Evolutionary conservation across 2,113 vertebrate genomes (phyloP).

Genomic region (Illadopsis cleaveri): DNA sequence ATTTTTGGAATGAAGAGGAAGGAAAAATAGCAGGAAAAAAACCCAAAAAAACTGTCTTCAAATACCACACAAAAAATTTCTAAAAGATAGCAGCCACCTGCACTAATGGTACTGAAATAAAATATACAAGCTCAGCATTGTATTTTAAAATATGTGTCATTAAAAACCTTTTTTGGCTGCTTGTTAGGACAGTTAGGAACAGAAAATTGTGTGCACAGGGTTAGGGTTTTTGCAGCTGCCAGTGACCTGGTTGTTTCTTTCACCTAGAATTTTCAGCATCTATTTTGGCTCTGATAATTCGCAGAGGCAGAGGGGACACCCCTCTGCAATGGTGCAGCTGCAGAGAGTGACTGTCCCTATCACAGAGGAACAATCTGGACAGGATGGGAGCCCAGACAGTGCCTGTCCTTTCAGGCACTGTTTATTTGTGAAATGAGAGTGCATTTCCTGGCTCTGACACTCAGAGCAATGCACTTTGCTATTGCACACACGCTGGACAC

Average conservation of each 20-base stretch:
- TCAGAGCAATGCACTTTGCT: background rate
- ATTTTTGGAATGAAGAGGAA: background rate
- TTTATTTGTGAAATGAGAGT: background rate
- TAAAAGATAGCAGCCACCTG: background rate
- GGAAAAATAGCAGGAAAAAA: background rate
- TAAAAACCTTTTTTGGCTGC: background rate
- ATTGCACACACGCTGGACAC: background rate
- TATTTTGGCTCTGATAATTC: background rate
- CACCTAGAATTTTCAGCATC: background rate
- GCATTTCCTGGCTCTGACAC: background rate
- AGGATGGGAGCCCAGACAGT: fast-evolving
- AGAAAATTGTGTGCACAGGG: background rate
- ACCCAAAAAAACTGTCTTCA: background rate
- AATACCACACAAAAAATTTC: background rate
- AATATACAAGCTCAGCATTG: background rate
- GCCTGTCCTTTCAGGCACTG: background rate
- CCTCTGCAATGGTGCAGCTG: background rate
- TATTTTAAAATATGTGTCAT: background rate
- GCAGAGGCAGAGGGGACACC: background rate
- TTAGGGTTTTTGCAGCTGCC: background rate
- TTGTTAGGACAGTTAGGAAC: slow-evolving; percentile 1
- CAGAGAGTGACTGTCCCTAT: fast-evolving
- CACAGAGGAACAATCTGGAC: fast-evolving
- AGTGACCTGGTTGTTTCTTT: background rate
- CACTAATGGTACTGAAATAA: background rate